These are phyloP conservation scores for Paraescarpia echinospica DNA, from an alignment of 1,140 invertebrate species.

Conservation along the genomic window DNA sequence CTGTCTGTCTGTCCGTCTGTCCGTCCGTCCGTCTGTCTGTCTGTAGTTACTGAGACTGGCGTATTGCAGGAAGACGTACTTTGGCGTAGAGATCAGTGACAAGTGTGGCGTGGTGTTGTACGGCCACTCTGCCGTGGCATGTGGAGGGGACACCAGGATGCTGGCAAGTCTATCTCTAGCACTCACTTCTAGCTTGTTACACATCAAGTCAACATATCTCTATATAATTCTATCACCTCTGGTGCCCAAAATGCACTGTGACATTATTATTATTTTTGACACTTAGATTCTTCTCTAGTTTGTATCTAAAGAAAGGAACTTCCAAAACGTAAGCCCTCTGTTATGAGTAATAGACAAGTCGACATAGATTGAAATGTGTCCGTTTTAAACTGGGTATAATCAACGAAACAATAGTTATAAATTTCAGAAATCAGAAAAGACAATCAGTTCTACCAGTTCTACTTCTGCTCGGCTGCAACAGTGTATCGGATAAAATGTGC, in stretches of 20 bases:
- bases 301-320: not conserved
- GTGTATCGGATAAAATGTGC: too few species aligned
- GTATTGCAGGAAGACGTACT: not conserved
- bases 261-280: not conserved
- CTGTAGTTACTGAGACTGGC: too few species aligned
- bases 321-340: not conserved
- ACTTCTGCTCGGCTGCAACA: too few species aligned
- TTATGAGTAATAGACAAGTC: not conserved
- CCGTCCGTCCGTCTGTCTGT: too few species aligned
- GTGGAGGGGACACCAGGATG: constrained; percentile 40
- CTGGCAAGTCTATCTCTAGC: constrained; percentile 38
- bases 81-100: constrained; percentile 41
- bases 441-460: too few species aligned
- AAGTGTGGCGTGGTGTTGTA: constrained; percentile 49
- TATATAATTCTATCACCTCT: too few species aligned
- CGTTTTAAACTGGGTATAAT: too few species aligned
- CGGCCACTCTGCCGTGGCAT: constrained; percentile 50
- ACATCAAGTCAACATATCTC: not conserved
- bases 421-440: too few species aligned
- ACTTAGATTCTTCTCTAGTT: not conserved
- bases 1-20: too few species aligned
- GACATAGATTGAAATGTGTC: too few species aligned
- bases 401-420: too few species aligned
- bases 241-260: too few species aligned
- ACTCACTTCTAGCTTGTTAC: not conserved